Conservation (phyloP, 2,888 invertebrate genomes). For the Amaurobius ferox region DNA sequence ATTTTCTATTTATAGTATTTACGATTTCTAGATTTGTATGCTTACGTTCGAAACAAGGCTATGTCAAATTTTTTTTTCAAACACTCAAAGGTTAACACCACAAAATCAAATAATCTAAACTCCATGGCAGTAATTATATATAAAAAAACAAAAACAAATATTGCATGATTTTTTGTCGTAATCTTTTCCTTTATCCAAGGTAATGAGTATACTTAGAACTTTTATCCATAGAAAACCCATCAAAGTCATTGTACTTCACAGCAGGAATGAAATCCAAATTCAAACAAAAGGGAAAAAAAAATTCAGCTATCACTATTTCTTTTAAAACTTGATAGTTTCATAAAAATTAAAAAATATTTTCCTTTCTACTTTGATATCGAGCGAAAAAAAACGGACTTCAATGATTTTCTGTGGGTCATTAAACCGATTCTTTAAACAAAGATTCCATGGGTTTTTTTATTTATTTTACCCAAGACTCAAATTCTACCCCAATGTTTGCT, state of each 20-base stretch:
- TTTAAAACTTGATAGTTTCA: neutral
- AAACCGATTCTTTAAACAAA: neutral
- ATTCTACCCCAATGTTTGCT: slow-evolving; percentile 6
- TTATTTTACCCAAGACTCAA: neutral
- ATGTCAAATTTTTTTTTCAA: too few relatives aligned
- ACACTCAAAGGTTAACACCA: too few relatives aligned
- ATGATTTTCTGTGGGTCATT: slow-evolving; percentile 11
- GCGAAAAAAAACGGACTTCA: neutral
- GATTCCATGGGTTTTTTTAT: neutral
- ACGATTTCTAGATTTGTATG: too few relatives aligned
- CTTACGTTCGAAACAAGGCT: too few relatives aligned
- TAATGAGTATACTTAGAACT: neutral
- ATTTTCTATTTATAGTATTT: too few relatives aligned
- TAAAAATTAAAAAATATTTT: slow-evolving; percentile 12
- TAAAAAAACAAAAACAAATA: neutral
- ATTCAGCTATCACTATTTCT: neutral
- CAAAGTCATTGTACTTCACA: neutral
- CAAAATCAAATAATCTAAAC: neutral
- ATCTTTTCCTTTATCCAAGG: neutral
- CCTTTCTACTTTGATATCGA: neutral
- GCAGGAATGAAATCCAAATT: neutral
- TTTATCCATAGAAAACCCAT: neutral
- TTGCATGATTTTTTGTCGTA: neutral
- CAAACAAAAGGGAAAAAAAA: neutral
- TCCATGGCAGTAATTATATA: neutral